These are phyloP conservation scores for Listronotus oregonensis DNA, from an alignment of 1,140 invertebrate genomes.

Conservation along the genomic window DNA sequence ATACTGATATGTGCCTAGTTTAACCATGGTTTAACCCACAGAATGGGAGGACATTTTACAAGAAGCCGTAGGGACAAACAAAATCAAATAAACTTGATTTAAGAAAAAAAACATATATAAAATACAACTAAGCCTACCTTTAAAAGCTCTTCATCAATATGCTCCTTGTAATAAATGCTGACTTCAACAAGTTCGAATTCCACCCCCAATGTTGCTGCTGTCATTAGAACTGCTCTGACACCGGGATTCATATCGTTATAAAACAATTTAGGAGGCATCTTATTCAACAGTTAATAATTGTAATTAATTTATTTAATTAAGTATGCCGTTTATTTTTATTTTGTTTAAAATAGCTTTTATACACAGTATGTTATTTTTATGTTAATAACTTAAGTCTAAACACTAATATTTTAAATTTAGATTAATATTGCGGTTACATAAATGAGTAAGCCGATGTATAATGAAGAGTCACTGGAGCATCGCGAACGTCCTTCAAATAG, in stretches of 20 bases:
- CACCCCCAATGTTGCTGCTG: slow-evolving; percentile 52
- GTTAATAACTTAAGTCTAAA: no score
- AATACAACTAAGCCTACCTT: slow-evolving; percentile 60
- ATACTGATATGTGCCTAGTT: no score
- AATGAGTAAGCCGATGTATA: neutral
- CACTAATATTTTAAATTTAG: no score
- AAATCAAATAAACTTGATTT: no score
- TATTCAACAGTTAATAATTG: neutral
- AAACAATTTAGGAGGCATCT: slow-evolving; percentile 49
- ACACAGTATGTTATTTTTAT: no score
- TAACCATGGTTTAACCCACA: no score
- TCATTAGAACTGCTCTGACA: slow-evolving; percentile 36
- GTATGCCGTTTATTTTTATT: neutral
- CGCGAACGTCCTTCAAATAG: slow-evolving; percentile 16
- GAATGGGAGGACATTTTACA: no score
- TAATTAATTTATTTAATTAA: neutral
- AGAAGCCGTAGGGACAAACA: no score
- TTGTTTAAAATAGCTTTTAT: no score
- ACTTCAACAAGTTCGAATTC: slow-evolving; percentile 64
- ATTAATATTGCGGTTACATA: neutral
- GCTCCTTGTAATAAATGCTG: slow-evolving; percentile 64
- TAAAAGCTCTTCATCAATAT: slow-evolving; percentile 64
- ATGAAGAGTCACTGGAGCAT: slow-evolving; percentile 11
- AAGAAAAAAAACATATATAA: no score
- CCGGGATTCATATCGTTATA: slow-evolving; percentile 56